Evolutionary conservation across 1,140 invertebrate species (phyloP).

Genomic region (Bombyx mori): ASM3026992v2 NC_085125.1:5133001-5133500

Average conservation of each 20-base stretch:
- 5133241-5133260: constrained; percentile 53
- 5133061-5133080: constrained; percentile 34
- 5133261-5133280: constrained; percentile 22
- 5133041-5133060: too few relatives aligned
- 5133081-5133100: constrained; percentile 27
- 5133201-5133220: constrained; percentile 35
- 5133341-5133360: too few relatives aligned
- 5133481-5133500: constrained; percentile 19
- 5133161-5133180: constrained; percentile 43
- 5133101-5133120: constrained; percentile 9
- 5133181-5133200: constrained; percentile 28
- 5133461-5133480: constrained; percentile 17
- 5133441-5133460: constrained; percentile 4
- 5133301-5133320: constrained; percentile 12
- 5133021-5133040: not conserved
- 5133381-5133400: not conserved
- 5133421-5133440: constrained; percentile 14
- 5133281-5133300: constrained; percentile 18
- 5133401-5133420: constrained; percentile 13
- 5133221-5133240: constrained; percentile 41
- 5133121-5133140: constrained; percentile 20
- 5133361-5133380: too few relatives aligned
- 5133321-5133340: constrained; percentile 21
- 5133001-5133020: not conserved
- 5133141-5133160: constrained; percentile 27